Evolutionary conservation across 2,113 vertebrate genomes (phyloP), one percentile per base, ranked within the genome.

Genomic region (Neoarius graeffei): DNA sequence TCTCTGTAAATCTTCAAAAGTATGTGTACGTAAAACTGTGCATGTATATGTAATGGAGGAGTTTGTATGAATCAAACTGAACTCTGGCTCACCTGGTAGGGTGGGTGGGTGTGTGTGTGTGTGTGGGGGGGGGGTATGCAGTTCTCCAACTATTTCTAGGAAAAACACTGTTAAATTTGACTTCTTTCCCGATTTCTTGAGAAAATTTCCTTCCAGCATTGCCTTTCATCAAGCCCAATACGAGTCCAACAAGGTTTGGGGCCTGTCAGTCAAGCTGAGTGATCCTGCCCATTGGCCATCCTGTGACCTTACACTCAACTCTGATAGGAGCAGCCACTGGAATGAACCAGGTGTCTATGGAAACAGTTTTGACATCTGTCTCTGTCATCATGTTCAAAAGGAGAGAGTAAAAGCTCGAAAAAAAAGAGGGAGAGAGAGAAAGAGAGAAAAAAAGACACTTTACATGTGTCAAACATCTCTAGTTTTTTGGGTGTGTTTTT

Each of bases 351-450:
- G 89, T 91, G 81, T 89, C 89, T 92, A 88, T 90, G 81, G 81
- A 83, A 85, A 89, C 71, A 82, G 42, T 74, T 85, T 67, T 92
- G 92, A 93, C 93, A 94, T 92, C 90, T 92, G 89, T 88, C 86
- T 91, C 92, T 94, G 93, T 95, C 94, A 95, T 66, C 89, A 87
- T 76, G 20, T 89, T 91, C 92, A 91, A 94, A 91, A 93, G 92
- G 92, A 90, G 89, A 92, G 88, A 89, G 88, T 95, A 92, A 93
- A 94, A 88, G 89, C 89, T 90, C 90, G 35, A 59, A 81, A 91
- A 56, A 3, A 54, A 5, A 54, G 30, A 90, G 84, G 85, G 94
- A 93, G 94, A 93, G 91, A 94, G 48, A 91, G 59, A 60, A 1
- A 59, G 15, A 25, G 25, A 67, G 11, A 19, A 15, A 35, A 57